Evolutionary conservation across 2,797 vertebrate genomes (phyloP).

Genomic region (Sylvilagus floridanus): DNA sequence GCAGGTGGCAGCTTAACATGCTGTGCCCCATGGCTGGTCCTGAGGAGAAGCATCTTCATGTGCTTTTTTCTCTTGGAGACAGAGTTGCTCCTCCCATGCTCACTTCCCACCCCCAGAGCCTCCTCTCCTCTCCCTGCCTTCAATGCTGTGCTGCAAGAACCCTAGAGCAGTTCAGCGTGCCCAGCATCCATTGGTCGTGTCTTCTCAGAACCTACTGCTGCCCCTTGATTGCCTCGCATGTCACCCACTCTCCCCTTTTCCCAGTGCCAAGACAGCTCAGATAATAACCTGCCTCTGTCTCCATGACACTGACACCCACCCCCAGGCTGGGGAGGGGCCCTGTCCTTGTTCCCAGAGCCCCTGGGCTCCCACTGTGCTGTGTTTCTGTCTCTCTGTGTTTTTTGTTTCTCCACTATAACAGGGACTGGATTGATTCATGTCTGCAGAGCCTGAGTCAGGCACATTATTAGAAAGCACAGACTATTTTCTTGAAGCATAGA

Average conservation of each 20-base stretch:
- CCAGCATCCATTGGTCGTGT: neutral
- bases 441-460: neutral
- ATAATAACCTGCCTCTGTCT: neutral
- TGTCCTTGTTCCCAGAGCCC: neutral
- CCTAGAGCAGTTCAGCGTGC: neutral
- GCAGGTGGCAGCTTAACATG: too few species aligned
- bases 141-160: neutral
- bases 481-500: slow-evolving; percentile 30
- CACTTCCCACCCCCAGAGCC: too few species aligned
- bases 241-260: neutral
- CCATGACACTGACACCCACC: neutral
- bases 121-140: neutral
- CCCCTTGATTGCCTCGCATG: neutral
- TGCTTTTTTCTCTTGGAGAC: neutral
- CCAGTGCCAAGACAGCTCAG: neutral
- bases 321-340: neutral
- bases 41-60: neutral
- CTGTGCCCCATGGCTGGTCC: too few species aligned
- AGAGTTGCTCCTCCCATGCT: neutral
- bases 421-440: neutral
- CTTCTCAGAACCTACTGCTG: neutral
- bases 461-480: slow-evolving; percentile 20
- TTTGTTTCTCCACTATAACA: neutral
- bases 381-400: too few species aligned
- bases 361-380: too few species aligned